Evolutionary conservation across 1,140 invertebrate species (phyloP), one percentile per base, ranked within the genome.

Genomic region (Phymorhynchus buccinoides): DNA sequence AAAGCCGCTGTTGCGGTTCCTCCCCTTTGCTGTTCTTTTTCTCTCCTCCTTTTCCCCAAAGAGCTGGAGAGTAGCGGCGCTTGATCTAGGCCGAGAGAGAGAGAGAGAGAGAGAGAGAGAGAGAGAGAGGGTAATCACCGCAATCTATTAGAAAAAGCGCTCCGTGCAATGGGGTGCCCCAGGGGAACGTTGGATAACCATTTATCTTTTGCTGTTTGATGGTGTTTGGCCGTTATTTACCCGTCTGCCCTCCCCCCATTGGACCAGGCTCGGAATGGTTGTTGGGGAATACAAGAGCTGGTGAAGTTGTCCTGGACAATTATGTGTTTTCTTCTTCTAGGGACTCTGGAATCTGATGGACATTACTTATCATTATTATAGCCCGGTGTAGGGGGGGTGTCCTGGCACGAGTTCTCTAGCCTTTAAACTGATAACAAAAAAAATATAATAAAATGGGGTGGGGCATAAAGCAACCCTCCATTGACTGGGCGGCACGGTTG

Each of bases 381-480:
- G n/a, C n/a, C n/a, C n/a, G n/a, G n/a, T n/a, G n/a, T n/a, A n/a
- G 41, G 41, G 12, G 35, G n/a, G 35, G 41, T 22, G 22, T 44
- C 44, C 44, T 42, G 37, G 37, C 75, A 42, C n/a, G n/a, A n/a
- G n/a, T n/a, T n/a, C 75, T 9, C 39, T 9, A 16, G n/a, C 75
- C 75, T 77, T 6, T 41, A 22, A 30, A 35, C 35, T 6, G 39
- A 4, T 27, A 16, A 14, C 77, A 27, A 22, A 62, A 62, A n/a
- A n/a, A n/a, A n/a, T n/a, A n/a, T n/a, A n/a, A n/a, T n/a, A n/a
- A n/a, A n/a, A n/a, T n/a, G n/a, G 22, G 71, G 30, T 73, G 27
- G 71, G 48, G 80, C 84, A 85, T 85, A 85, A 85, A 85, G 75
- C 62, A 75, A 42, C 80, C 80, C 82, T 85, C 84, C 68, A 85